phyloP scores from a whole-genome alignment of 2,888 invertebrate species.

The Leptinotarsa juncta region DNA sequence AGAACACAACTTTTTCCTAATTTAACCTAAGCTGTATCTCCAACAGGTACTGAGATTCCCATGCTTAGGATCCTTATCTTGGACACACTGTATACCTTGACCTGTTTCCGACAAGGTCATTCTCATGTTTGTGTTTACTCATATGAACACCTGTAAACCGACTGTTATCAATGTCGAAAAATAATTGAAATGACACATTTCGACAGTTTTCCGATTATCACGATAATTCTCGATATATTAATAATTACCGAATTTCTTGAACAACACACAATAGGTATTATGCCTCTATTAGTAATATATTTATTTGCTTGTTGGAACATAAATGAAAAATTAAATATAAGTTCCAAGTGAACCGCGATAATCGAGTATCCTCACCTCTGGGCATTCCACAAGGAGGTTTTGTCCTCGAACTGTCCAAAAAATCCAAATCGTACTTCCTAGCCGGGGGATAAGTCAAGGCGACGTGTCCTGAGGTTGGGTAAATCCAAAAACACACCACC shows the following conservation, averaged over 20 bases:
- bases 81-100: too few relatives aligned
- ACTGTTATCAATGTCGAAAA: neutral
- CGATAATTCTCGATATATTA: neutral
- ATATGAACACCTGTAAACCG: neutral
- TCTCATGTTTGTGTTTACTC: neutral
- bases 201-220: neutral
- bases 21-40: too few relatives aligned
- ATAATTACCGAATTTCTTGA: neutral
- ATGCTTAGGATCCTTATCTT: too few relatives aligned
- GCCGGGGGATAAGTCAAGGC: slow-evolving; percentile 92
- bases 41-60: too few relatives aligned
- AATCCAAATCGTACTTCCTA: slow-evolving; percentile 89
- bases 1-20: too few relatives aligned
- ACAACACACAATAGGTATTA: too few relatives aligned
- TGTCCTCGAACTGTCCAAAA: slow-evolving; percentile 90
- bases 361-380: slow-evolving; percentile 72
- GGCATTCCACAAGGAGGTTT: slow-evolving; percentile 96
- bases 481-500: slow-evolving; percentile 42
- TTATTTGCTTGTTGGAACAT: too few relatives aligned
- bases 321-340: too few relatives aligned
- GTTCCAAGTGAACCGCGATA: too few relatives aligned
- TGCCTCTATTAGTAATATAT: too few relatives aligned
- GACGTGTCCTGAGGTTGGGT: slow-evolving; percentile 72
- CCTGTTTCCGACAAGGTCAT: neutral
- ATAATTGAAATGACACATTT: neutral